phyloP scores from a whole-genome alignment of 2,888 invertebrate species.

The Hydropsyche betteni region DNA sequence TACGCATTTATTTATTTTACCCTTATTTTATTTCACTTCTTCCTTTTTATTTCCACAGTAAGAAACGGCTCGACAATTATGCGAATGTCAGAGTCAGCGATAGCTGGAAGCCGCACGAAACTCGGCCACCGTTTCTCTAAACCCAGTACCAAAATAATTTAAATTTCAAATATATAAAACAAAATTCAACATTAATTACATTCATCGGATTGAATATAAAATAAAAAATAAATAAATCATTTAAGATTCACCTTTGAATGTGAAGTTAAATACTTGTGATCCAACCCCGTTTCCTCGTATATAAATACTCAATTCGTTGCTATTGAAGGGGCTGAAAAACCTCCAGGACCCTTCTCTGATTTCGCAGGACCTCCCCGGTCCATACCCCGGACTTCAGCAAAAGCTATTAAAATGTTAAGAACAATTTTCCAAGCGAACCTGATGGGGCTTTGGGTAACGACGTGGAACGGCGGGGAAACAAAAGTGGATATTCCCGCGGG shows the following conservation, averaged over 20 bases:
- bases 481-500: constrained; percentile 22
- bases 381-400: not conserved
- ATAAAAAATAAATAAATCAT: no score
- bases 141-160: no score
- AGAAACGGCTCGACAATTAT: constrained; percentile 3
- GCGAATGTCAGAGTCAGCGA: constrained; percentile 8
- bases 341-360: not conserved
- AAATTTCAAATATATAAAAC: no score
- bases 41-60: not conserved
- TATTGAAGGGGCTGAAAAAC: not conserved
- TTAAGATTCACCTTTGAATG: not conserved
- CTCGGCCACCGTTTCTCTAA: no score
- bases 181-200: no score
- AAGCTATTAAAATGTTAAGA: constrained; percentile 32
- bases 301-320: constrained; percentile 21
- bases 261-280: not conserved
- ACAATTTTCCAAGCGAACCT: constrained; percentile 30
- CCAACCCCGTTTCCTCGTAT: not conserved
- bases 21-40: no score
- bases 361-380: not conserved
- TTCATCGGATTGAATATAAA: no score
- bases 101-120: not conserved
- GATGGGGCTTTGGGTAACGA: constrained; percentile 33
- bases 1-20: no score
- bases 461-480: constrained; percentile 23